These are phyloP conservation scores for Semnornis frantzii DNA, from an alignment of 2,113 vertebrate species.

Conservation along the genomic window DNA sequence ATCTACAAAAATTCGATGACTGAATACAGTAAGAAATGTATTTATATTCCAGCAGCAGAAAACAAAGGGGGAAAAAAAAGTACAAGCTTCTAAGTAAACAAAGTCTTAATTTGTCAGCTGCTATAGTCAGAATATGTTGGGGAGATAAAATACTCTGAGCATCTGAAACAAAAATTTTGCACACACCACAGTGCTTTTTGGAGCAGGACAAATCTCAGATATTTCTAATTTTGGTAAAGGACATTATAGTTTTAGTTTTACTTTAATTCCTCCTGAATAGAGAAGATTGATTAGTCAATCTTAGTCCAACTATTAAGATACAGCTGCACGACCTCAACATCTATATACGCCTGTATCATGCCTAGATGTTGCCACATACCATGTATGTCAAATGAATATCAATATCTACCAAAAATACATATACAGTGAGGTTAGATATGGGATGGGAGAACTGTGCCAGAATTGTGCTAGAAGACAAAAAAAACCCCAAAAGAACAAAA, in stretches of 20 bases:
- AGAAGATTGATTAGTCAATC: neutral
- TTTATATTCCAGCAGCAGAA: neutral
- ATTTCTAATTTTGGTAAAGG: neutral
- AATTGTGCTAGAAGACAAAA: neutral
- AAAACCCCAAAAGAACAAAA: too few species aligned
- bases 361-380: fast-evolving
- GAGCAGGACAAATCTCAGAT: neutral
- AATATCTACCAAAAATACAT: neutral
- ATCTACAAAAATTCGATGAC: neutral
- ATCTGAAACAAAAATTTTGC: neutral
- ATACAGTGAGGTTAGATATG: neutral
- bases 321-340: neutral
- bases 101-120: neutral
- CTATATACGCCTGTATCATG: neutral
- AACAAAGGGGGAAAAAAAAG: neutral
- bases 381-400: neutral
- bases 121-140: neutral
- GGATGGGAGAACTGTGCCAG: neutral
- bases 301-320: neutral
- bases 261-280: neutral
- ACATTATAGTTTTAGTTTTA: neutral
- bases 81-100: neutral
- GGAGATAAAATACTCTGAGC: neutral
- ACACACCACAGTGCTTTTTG: neutral
- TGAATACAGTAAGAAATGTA: neutral